Conservation (phyloP, 2,888 invertebrate species). For the Lampropteryx suffumata region DNA sequence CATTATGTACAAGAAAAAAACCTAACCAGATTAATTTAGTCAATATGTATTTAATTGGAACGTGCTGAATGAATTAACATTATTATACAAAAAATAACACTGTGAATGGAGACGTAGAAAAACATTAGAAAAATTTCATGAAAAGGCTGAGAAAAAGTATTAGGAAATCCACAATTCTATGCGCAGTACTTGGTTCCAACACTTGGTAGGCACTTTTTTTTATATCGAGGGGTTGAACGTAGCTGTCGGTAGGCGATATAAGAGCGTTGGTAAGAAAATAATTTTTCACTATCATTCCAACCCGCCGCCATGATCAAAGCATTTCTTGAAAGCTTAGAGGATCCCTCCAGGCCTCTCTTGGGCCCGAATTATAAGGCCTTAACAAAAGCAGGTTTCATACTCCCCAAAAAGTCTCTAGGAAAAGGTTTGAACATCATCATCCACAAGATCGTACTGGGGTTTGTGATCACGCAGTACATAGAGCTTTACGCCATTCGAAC, state of each 20-base stretch:
- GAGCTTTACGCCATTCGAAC: slow-evolving; percentile 64
- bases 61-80: no score
- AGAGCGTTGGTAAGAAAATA: slow-evolving; percentile 13
- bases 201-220: no score
- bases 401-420: slow-evolving; percentile 47
- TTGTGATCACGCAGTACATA: slow-evolving; percentile 63
- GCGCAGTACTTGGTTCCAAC: not conserved
- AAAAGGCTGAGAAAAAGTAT: slow-evolving; percentile 6
- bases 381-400: slow-evolving; percentile 51
- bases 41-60: no score
- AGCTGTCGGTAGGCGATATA: slow-evolving; percentile 7
- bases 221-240: slow-evolving; percentile 18
- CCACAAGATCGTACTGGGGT: slow-evolving; percentile 54
- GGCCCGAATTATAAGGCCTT: slow-evolving; percentile 68
- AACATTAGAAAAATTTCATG: not conserved
- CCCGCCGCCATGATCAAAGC: slow-evolving; percentile 25
- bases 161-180: slow-evolving; percentile 9
- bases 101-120: no score
- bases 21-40: no score
- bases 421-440: slow-evolving; percentile 48
- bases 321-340: slow-evolving; percentile 51
- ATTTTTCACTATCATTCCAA: slow-evolving; percentile 24
- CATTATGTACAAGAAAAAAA: no score
- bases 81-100: no score
- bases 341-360: slow-evolving; percentile 53